Percentiles rank a stretch among this genome's conserved stretches.
Evolutionary conservation across 2,888 invertebrate species (phyloP).

Genomic region (Calameuta idolon): DNA sequence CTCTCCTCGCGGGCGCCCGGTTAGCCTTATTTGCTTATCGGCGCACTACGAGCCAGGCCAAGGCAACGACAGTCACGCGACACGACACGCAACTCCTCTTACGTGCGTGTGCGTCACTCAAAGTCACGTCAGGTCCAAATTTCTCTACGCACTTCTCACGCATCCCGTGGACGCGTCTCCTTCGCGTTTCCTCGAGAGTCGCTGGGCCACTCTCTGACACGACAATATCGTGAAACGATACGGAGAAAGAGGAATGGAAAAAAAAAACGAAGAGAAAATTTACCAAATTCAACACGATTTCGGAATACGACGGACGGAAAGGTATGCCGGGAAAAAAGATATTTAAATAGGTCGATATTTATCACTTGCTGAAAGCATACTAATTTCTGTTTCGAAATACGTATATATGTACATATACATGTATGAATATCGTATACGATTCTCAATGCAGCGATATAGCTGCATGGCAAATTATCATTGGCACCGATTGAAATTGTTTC

Average conservation of each 20-base stretch:
- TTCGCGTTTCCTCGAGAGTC: not conserved
- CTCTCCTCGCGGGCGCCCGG: not conserved
- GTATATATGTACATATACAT: not conserved
- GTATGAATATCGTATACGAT: not conserved
- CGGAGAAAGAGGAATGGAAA: not conserved
- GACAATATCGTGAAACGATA: not conserved
- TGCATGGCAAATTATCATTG: not conserved
- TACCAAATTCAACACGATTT: not conserved
- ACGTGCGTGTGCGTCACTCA: slow-evolving; percentile 58
- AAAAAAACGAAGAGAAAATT: not conserved
- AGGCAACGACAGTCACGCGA: slow-evolving; percentile 46
- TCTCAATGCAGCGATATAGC: not conserved
- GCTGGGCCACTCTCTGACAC: not conserved
- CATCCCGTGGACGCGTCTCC: slow-evolving; percentile 5
- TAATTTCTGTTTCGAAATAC: not conserved
- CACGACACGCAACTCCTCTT: slow-evolving; percentile 35
- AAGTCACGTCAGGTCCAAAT: slow-evolving; percentile 45
- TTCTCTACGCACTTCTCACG: slow-evolving; percentile 32
- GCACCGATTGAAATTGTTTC: not conserved
- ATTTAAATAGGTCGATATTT: not conserved
- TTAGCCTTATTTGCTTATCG: slow-evolving; percentile 10
- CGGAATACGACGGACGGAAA: not conserved
- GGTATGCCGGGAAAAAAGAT: not conserved
- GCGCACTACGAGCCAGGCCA: slow-evolving; percentile 3
- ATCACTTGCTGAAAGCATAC: not conserved